Base-by-base conservation (phyloP, 2,888 invertebrate genomes). In the Ophion costatus region DNA sequence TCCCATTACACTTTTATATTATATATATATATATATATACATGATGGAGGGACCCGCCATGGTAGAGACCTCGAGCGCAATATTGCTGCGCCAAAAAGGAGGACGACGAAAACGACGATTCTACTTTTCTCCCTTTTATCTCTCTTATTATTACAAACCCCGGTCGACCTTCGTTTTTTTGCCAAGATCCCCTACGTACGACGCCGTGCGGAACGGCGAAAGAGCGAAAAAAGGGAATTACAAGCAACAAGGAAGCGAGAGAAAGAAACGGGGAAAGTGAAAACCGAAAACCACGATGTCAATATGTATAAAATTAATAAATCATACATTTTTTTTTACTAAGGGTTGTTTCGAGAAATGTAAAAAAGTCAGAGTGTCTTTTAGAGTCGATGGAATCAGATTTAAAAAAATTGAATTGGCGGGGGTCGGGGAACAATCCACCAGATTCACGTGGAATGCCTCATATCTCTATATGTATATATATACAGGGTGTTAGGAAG, bases 21-120 rank as follows among this genome's bases (percentile, higher is more conserved):
- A 45, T 45, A 45, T 45, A 45, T 45, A 14, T 17, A 5, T 51
- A 17, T 81, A 69, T 79, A 24, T 67, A 51, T 75, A 57, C 64
- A 66, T 24, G 69, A 71, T 45, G 22, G 63, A 76, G 74, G 45
- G 75, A 71, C 67, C 67, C 63, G 64, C 74, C 67, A 78, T 80
- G 78, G 86, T 79, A 78, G 85, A 80, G 84, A 80, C 74, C 76
- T 67, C 70, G 57, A 84, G 82, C 77, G 88, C 88, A 90, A 90
- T 91, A 90, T 90, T 89, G 88, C 88, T 79, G 84, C 80, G 75
- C 80, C 84, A 66, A 78, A 64, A 45, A 84, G 80, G 75, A 77
- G 20, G 77, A 77, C 59, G 22, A 66, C 74, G 75, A 76, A 76
- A 57, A 83, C 76, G 75, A 64, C 75, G 61, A 70, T 80, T 69